Evolutionary conservation across 2,113 vertebrate genomes (phyloP).

Genomic region (Etheostoma spectabile): DNA sequence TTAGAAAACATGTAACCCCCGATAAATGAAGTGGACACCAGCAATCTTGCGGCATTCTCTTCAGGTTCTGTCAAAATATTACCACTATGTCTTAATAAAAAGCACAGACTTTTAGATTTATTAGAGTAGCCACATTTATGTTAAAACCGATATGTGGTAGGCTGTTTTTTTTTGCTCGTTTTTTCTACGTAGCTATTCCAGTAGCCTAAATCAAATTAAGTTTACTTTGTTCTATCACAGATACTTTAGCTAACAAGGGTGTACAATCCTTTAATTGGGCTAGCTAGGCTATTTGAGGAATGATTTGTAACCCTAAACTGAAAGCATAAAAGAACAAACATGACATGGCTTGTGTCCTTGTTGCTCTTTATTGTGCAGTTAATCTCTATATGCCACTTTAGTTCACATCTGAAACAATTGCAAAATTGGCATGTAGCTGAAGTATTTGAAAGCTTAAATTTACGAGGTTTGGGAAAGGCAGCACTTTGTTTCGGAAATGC

Average conservation of each 20-base stretch:
- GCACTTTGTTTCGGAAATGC: fast-evolving
- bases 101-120: background rate
- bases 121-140: background rate
- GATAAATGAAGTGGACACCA: fast-evolving
- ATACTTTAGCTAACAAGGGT: background rate
- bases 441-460: fast-evolving
- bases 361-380: background rate
- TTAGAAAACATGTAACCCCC: constrained; percentile 10
- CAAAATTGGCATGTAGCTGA: too few species aligned
- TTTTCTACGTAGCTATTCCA: background rate
- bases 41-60: constrained; percentile 23
- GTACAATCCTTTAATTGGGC: background rate
- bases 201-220: background rate
- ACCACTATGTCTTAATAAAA: background rate
- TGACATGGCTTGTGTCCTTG: background rate
- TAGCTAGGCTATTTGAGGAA: background rate
- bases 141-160: background rate
- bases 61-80: constrained; percentile 20
- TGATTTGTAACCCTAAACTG: background rate
- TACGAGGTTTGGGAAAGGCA: background rate
- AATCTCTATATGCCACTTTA: background rate
- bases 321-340: background rate
- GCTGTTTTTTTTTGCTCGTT: background rate
- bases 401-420: too few species aligned
- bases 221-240: background rate